A percentile compares a stretch with the other conserved stretches of the same genome.
phyloP scores from a whole-genome alignment of 2,113 vertebrate genomes.

The Proterorhinus semilunaris region DNA sequence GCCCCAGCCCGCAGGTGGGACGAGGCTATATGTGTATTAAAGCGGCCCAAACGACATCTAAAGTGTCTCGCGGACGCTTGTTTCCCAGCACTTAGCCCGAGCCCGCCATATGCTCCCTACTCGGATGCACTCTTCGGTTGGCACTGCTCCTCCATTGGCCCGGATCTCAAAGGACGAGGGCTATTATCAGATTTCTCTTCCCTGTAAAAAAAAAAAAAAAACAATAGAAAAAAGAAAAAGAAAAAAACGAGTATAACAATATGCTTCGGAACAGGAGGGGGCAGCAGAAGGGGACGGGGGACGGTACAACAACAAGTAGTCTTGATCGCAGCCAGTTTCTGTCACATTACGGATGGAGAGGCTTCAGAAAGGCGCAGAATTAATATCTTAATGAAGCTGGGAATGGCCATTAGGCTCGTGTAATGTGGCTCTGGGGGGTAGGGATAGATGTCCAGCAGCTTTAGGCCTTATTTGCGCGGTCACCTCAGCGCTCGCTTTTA shows the following conservation, averaged over 20 bases:
- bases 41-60: slow-evolving; percentile 79
- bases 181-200: slow-evolving; percentile 87
- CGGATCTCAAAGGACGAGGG: slow-evolving; percentile 86
- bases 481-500: slow-evolving; percentile 95
- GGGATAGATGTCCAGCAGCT: slow-evolving; percentile 94
- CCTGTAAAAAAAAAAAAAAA: slow-evolving; percentile 77
- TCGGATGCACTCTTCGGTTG: slow-evolving; percentile 80
- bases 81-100: slow-evolving; percentile 66
- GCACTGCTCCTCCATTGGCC: slow-evolving; percentile 84
- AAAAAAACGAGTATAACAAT: slow-evolving; percentile 80
- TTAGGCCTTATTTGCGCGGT: slow-evolving; percentile 92
- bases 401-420: slow-evolving; percentile 93
- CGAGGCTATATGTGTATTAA: slow-evolving; percentile 65
- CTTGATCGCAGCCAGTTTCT: slow-evolving; percentile 86
- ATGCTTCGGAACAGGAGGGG: slow-evolving; percentile 53
- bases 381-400: slow-evolving; percentile 98
- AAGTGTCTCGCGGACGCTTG: slow-evolving; percentile 68
- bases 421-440: slow-evolving; percentile 95
- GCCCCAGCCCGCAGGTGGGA: slow-evolving; percentile 73
- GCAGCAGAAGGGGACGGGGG: slow-evolving; percentile 31
- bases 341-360: slow-evolving; percentile 96
- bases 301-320: slow-evolving; percentile 87
- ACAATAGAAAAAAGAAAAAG: slow-evolving; percentile 76
- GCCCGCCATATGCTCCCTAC: slow-evolving; percentile 80
- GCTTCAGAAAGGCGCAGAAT: slow-evolving; percentile 93